phyloP scores from a whole-genome alignment of 2,797 vertebrate genomes.

The Cebuella pygmaea region DNA sequence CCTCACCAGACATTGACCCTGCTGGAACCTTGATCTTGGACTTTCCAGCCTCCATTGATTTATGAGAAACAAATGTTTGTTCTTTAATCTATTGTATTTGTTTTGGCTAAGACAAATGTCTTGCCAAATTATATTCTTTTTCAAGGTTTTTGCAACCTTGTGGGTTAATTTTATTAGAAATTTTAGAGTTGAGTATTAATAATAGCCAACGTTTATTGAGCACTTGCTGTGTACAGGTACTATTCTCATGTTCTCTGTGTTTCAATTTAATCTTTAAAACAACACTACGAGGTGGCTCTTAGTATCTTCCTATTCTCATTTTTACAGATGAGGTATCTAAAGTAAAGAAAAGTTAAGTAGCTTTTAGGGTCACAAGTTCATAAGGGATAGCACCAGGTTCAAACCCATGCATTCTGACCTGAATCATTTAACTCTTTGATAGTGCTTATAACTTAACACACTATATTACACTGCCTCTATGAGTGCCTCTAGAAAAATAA shows the following conservation, averaged over 20 bases:
- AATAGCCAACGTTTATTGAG: slow-evolving; percentile 17
- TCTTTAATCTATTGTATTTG: slow-evolving; percentile 9
- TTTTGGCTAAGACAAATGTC: not conserved
- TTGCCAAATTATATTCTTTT: not conserved
- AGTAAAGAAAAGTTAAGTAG: not conserved
- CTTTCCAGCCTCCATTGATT: not conserved
- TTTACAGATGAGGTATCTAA: not conserved
- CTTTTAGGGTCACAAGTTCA: not conserved
- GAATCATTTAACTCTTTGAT: not conserved
- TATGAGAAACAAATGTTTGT: slow-evolving; percentile 38
- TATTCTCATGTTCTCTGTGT: not conserved
- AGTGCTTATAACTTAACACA: not conserved
- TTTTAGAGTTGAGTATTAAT: slow-evolving; percentile 28
- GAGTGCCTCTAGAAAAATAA: not conserved
- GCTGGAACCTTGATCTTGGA: not conserved
- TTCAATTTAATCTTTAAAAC: slow-evolving; percentile 56
- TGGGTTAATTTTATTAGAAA: slow-evolving; percentile 38
- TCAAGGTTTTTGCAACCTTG: slow-evolving; percentile 1
- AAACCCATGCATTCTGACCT: not conserved
- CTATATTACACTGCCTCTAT: not conserved
- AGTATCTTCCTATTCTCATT: not conserved
- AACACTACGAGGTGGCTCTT: not conserved
- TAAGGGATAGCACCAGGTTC: not conserved
- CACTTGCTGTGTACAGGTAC: not conserved
- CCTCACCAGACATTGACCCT: not conserved